Evolutionary conservation across 2,888 invertebrate species (phyloP), one percentile per base, ranked within the genome.

Genomic region (Sisyra nigra): DNA sequence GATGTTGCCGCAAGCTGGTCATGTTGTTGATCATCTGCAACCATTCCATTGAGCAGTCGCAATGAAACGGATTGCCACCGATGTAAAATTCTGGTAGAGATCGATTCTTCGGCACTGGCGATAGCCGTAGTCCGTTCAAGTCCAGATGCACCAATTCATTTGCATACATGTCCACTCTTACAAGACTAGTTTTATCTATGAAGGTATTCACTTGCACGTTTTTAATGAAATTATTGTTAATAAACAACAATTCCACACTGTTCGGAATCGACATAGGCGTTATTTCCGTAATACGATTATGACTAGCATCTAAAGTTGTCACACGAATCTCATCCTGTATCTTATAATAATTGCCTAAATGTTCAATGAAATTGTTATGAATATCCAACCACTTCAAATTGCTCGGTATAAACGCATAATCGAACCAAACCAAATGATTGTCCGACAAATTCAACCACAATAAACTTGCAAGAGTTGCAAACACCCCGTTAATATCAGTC

Each of bases 1-100:
- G 88, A 58, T 89, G 84, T 59, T 87, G 87, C 41, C 85, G 70
- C 53, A 80, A 75, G 32, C 76, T 72, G 48, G 84, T 84, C 72
- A 85, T 77, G 62, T 84, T 85, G 63, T 89, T 89, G 62, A 89
- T 81, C 44, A 83, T 74, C 51, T 88, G 88, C 54, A 92, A 66
- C 93, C 93, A 94, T 61, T 91, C 91, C 88, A 93, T 88, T 48
- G 83, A 80, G 66, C 94, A 93, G 59, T 92, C 89, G 66, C 93
- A 94, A 54, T 85, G 80, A 65, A 93, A 88, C 10, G 93, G 92
- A 63, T 94, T 94, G 39, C 86, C 87, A 48, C 87, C 89, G 51
- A 93, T 71, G 61, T 87, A 89, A 62, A 93, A 85, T 60, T 91
- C 87, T 1, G 91, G 88, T 50, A 87, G 67, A 11, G 76, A 72